Conservation (phyloP, 2,797 vertebrate genomes). For the Sparidentex hasta region DNA sequence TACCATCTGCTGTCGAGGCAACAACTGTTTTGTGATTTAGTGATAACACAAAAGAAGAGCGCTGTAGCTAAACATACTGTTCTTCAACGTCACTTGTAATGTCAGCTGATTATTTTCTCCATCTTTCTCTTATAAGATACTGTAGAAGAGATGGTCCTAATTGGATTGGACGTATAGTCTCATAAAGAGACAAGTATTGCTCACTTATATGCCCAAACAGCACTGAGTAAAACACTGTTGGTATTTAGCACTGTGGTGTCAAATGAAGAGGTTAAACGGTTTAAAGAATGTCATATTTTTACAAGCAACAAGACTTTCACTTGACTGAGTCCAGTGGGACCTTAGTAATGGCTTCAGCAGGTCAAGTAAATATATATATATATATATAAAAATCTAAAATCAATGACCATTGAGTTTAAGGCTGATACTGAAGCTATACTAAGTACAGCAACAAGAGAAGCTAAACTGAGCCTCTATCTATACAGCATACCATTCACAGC, state of each 20-base stretch:
- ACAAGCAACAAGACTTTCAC: background rate
- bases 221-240: background rate
- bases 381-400: too few species aligned
- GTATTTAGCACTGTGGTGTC: background rate
- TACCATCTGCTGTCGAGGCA: background rate
- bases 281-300: background rate
- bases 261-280: background rate
- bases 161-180: background rate
- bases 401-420: background rate
- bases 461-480: background rate
- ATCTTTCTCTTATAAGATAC: background rate
- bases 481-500: constrained; percentile 88
- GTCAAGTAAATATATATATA: background rate
- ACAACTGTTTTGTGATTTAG: background rate
- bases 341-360: background rate
- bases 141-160: too few species aligned
- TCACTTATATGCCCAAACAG: background rate
- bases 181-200: background rate
- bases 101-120: background rate
- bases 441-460: background rate
- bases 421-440: background rate
- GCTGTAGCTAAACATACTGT: background rate
- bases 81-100: background rate
- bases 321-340: background rate
- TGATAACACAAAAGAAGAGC: background rate